phyloP scores from a whole-genome alignment of 2,888 invertebrate species.

The Eupithecia exiguata region DNA sequence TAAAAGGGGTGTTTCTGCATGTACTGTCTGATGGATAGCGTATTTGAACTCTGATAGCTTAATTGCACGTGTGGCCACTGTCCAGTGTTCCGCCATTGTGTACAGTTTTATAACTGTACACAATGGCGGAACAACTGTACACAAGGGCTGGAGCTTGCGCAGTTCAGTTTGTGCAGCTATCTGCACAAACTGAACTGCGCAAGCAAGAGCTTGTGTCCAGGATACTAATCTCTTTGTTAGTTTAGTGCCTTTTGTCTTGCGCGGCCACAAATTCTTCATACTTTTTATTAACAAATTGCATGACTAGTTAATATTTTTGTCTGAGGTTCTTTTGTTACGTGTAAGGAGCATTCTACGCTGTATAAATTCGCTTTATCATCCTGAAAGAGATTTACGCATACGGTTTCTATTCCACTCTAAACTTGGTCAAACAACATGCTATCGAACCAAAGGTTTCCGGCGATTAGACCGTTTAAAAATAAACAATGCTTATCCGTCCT shows the following conservation, averaged over 20 bases:
- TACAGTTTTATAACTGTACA: too few species aligned
- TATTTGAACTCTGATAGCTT: too few species aligned
- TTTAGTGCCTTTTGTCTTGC: not conserved
- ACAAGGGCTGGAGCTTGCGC: too few species aligned
- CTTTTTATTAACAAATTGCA: not conserved
- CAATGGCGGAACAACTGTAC: too few species aligned
- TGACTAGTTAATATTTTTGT: not conserved
- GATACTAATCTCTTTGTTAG: not conserved
- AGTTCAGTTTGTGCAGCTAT: too few species aligned
- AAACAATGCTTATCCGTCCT: slow-evolving; percentile 22
- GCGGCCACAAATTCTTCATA: not conserved
- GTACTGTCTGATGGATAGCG: slow-evolving; percentile 93
- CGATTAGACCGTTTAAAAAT: slow-evolving; percentile 14
- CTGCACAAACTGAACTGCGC: too few species aligned
- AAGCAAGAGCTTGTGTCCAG: too few species aligned
- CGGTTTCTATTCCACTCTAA: not conserved
- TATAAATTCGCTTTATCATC: not conserved
- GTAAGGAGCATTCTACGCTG: not conserved
- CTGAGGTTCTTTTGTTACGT: not conserved
- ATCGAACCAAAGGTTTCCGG: slow-evolving; percentile 11
- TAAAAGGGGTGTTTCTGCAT: slow-evolving; percentile 99
- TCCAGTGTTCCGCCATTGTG: too few species aligned
- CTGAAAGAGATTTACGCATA: not conserved
- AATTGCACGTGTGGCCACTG: too few species aligned
- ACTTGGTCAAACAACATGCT: not conserved